A percentile compares a stretch with the other conserved stretches of the same genome.
Conservation (phyloP, 2,113 vertebrate genomes). For the Pavo muticus region DNA sequence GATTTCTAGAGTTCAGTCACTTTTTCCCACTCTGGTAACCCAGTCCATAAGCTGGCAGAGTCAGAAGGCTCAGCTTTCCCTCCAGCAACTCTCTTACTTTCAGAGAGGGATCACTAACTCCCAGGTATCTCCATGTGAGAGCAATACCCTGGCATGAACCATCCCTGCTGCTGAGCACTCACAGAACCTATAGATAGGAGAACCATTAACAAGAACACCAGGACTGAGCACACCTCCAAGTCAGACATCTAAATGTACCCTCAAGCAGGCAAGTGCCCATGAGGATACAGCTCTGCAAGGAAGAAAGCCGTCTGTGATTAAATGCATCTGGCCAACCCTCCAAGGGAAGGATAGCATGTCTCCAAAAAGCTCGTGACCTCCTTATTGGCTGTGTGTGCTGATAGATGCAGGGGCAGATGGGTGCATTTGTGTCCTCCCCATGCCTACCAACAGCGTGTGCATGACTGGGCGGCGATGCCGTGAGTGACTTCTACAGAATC, state of each 20-base stretch:
- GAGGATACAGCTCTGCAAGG: not conserved
- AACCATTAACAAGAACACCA: not conserved
- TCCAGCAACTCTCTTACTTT: not conserved
- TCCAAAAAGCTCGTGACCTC: not conserved
- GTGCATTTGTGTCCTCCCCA: not conserved
- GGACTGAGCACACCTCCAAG: not conserved
- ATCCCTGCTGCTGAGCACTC: not conserved
- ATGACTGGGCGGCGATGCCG: not conserved
- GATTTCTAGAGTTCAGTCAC: not conserved
- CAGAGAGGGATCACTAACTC: not conserved
- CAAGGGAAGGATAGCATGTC: not conserved
- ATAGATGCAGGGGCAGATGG: fast-evolving
- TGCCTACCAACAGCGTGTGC: fast-evolving
- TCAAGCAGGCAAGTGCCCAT: not conserved
- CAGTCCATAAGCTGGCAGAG: not conserved
- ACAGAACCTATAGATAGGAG: fast-evolving
- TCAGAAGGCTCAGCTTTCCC: not conserved
- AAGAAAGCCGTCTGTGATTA: fast-evolving
- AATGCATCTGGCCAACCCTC: not conserved
- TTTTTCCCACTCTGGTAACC: not conserved
- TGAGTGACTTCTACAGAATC: conserved; percentile 82
- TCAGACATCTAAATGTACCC: not conserved
- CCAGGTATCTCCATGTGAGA: not conserved
- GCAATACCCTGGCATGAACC: not conserved
- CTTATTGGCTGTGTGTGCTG: too few species aligned